These are phyloP conservation scores for Albula goreensis DNA, from an alignment of 2,113 vertebrate species.

Conservation along the genomic window DNA sequence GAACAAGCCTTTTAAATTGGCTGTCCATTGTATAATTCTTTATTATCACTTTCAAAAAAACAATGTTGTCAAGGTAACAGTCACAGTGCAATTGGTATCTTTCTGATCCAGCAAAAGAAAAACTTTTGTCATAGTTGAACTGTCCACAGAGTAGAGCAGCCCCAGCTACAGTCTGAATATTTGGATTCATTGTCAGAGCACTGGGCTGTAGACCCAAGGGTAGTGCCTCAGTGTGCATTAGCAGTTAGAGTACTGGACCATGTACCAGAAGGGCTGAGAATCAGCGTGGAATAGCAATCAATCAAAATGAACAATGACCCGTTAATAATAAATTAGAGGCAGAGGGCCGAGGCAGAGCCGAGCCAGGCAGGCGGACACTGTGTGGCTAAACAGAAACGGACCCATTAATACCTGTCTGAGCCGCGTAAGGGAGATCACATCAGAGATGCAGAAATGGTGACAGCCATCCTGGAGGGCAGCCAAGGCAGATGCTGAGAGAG, in stretches of 20 bases:
- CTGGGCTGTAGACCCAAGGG: background rate
- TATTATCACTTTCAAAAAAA: background rate
- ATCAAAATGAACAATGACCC: background rate
- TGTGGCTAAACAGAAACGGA: background rate
- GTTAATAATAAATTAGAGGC: background rate
- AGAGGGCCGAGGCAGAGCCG: background rate
- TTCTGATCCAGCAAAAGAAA: background rate
- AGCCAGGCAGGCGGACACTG: background rate
- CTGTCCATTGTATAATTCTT: background rate
- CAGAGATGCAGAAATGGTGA: background rate
- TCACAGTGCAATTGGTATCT: background rate
- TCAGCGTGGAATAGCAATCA: background rate
- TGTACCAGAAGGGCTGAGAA: too few species aligned
- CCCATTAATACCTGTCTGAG: background rate
- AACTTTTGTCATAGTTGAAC: background rate
- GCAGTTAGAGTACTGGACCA: too few species aligned
- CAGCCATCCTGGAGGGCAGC: background rate
- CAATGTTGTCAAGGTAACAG: background rate
- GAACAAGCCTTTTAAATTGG: background rate
- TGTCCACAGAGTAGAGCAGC: background rate
- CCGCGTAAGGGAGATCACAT: background rate
- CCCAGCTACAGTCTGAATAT: background rate
- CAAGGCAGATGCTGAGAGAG: background rate
- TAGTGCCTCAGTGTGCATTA: background rate
- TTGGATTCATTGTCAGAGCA: background rate